These are phyloP conservation scores for Urosaurus nigricauda DNA, from an alignment of 2,797 vertebrate species.

Conservation along the genomic window DNA sequence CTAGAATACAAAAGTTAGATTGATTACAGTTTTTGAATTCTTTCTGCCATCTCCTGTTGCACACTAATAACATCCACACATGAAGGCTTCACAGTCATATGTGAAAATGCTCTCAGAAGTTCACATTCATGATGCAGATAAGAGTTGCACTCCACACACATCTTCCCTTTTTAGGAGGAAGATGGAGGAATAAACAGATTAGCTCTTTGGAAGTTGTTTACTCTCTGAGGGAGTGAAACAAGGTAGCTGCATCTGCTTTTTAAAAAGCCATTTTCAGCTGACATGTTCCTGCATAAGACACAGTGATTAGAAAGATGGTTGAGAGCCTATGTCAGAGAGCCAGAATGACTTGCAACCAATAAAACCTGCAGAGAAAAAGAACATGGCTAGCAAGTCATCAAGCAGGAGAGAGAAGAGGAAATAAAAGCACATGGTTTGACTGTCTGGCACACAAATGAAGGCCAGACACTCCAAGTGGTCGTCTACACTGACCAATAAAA, in stretches of 20 bases:
- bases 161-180: neutral
- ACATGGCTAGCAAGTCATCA: conserved; percentile 35
- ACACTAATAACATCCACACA: neutral
- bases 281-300: conserved; percentile 8
- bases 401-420: conserved; percentile 51
- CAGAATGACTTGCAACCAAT: conserved; percentile 40
- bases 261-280: conserved; percentile 26
- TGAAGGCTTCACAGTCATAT: neutral
- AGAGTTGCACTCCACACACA: neutral
- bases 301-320: conserved; percentile 18
- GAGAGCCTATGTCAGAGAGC: conserved; percentile 1
- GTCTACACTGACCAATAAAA: too few species aligned
- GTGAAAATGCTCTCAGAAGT: conserved; percentile 6
- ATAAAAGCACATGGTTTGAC: conserved; percentile 77
- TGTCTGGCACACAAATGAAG: conserved; percentile 65
- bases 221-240: neutral
- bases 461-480: conserved; percentile 14
- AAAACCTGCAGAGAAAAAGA: neutral
- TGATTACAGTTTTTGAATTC: neutral
- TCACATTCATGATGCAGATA: neutral
- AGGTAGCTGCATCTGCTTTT: conserved; percentile 28
- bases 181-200: neutral
- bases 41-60: neutral
- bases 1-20: neutral
- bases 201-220: conserved; percentile 29